A percentile compares a stretch with the other conserved stretches of the same genome.
These are phyloP conservation scores for Gopherus evgoodei DNA, from an alignment of 2,113 vertebrate species.

Conservation along the genomic window DNA sequence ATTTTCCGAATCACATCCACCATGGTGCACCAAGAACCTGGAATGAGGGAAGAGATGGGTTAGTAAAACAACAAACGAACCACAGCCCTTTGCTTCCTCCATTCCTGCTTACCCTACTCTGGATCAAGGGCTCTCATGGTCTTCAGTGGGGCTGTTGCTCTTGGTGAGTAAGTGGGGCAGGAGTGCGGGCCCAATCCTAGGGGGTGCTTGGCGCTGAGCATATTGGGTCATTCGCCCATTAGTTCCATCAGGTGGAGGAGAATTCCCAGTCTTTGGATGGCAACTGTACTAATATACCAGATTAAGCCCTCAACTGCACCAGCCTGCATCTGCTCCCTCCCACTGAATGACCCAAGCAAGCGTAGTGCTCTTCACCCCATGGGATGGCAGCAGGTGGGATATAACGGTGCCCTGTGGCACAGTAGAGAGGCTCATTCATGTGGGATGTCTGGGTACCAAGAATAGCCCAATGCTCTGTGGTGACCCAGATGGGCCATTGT, in stretches of 20 bases:
- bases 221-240: not conserved
- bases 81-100: not conserved
- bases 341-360: rapidly evolving
- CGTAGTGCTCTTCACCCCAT: rapidly evolving
- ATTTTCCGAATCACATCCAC: not conserved
- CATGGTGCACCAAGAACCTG: conserved; percentile 18
- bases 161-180: not conserved
- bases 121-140: not conserved
- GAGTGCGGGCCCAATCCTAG: not conserved
- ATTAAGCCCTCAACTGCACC: not conserved
- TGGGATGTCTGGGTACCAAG: not conserved
- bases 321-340: not conserved
- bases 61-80: not conserved
- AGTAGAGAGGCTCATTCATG: not conserved
- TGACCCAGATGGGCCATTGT: not conserved
- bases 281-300: not conserved
- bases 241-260: not conserved
- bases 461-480: not conserved
- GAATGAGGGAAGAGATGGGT: not conserved
- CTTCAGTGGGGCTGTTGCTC: not conserved
- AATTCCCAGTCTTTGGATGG: not conserved
- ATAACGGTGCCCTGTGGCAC: not conserved
- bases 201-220: not conserved
- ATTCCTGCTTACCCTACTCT: not conserved
- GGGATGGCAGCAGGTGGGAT: not conserved